These are phyloP conservation scores for Oxycera nigricornis DNA, from an alignment of 2,888 invertebrate species.

Conservation along the genomic window DNA sequence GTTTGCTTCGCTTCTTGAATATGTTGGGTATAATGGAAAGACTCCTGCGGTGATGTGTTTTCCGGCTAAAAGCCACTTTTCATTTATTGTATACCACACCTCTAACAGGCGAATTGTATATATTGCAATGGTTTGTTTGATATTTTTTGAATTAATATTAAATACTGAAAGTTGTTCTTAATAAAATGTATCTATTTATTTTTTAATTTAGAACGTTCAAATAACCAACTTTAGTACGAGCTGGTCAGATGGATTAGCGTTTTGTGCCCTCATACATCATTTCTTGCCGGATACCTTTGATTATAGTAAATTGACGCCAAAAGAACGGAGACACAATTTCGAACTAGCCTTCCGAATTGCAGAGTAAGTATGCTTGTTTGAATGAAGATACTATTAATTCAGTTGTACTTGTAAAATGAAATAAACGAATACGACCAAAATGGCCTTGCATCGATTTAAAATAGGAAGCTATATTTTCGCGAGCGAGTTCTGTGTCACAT, in stretches of 20 bases:
- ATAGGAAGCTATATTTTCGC: too few relatives aligned
- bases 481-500: too few relatives aligned
- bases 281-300: constrained; percentile 98
- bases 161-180: neutral
- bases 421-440: too few relatives aligned
- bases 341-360: constrained; percentile 97
- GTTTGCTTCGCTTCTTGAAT: neutral
- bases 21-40: neutral
- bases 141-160: neutral
- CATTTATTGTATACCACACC: neutral
- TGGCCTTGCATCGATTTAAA: too few relatives aligned
- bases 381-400: neutral
- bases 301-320: constrained; percentile 85
- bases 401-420: neutral
- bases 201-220: constrained; percentile 82
- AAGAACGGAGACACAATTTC: constrained; percentile 92
- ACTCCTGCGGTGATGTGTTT: neutral
- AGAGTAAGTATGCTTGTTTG: constrained; percentile 79
- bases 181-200: constrained; percentile 42
- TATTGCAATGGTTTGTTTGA: neutral
- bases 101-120: neutral
- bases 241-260: constrained; percentile 99
- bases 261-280: constrained; percentile 98
- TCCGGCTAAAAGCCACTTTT: neutral
- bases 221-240: constrained; percentile 98